Conservation (phyloP, 2,797 vertebrate species). For the Schizopygopsis malacanthus region DNA sequence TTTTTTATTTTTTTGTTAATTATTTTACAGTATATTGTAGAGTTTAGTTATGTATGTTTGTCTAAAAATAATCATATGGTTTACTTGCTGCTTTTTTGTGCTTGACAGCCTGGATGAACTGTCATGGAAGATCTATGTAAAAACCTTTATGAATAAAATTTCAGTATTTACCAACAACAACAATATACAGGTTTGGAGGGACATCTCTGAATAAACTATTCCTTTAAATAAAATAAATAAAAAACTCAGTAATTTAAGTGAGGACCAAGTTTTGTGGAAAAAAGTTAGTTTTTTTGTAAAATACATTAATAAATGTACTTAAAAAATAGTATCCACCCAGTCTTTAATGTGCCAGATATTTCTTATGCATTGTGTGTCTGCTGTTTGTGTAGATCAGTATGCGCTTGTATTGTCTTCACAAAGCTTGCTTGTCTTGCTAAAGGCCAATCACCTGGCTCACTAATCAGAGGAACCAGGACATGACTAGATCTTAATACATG, state of each 20-base stretch:
- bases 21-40: background rate
- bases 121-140: background rate
- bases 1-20: background rate
- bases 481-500: conserved; percentile 13
- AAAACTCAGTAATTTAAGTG: background rate
- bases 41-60: background rate
- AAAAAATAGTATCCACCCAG: background rate
- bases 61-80: background rate
- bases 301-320: background rate
- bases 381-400: conserved; percentile 11
- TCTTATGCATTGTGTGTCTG: conserved; percentile 41
- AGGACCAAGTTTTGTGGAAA: background rate
- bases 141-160: background rate
- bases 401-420: conserved; percentile 66
- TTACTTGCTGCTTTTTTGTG: background rate
- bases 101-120: background rate
- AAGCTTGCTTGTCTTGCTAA: conserved; percentile 60
- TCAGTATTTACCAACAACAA: background rate
- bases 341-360: conserved; percentile 14
- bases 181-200: background rate
- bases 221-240: background rate
- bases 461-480: background rate
- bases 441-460: background rate
- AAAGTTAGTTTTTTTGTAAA: background rate
- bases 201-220: background rate